phyloP scores from a whole-genome alignment of 2,888 invertebrate genomes.

The Uropetala carovei region DNA sequence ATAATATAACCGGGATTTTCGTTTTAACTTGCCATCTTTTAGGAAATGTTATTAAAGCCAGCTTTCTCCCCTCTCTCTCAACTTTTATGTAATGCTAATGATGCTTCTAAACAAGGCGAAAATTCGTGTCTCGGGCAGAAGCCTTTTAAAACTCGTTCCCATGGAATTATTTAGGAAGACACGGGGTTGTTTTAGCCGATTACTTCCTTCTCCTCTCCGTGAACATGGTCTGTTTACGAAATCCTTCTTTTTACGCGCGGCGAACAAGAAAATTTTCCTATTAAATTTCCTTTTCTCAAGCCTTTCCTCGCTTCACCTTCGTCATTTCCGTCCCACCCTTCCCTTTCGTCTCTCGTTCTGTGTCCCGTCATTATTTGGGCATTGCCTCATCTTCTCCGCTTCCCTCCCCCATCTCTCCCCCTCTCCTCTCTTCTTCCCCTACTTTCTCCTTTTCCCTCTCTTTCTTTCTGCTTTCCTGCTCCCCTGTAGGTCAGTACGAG shows the following conservation, averaged over 20 bases:
- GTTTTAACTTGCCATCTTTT: too few relatives aligned
- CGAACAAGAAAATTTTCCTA: not conserved
- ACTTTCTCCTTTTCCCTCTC: conserved; percentile 16
- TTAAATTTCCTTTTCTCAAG: not conserved
- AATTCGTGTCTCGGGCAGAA: too few relatives aligned
- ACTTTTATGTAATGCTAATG: too few relatives aligned
- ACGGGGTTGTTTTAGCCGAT: not conserved
- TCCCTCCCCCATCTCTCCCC: too few relatives aligned
- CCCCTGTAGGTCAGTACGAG: conserved; percentile 52
- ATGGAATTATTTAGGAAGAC: too few relatives aligned
- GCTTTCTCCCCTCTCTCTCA: too few relatives aligned
- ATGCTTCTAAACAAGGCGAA: too few relatives aligned
- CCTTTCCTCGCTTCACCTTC: not conserved
- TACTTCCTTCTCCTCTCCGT: not conserved
- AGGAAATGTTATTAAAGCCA: too few relatives aligned
- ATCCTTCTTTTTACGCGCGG: not conserved
- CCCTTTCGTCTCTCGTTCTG: not conserved
- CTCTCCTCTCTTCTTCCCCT: not conserved
- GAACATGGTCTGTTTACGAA: not conserved
- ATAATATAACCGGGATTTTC: too few relatives aligned
- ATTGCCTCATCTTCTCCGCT: not conserved
- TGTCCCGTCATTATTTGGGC: not conserved
- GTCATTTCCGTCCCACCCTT: not conserved
- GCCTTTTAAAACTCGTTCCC: too few relatives aligned
- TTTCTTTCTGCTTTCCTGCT: not conserved